Percentiles rank a stretch among this genome's conserved stretches.
Evolutionary conservation across 2,797 vertebrate species (phyloP).

Genomic region (Melanotaenia maccullochi): DNA sequence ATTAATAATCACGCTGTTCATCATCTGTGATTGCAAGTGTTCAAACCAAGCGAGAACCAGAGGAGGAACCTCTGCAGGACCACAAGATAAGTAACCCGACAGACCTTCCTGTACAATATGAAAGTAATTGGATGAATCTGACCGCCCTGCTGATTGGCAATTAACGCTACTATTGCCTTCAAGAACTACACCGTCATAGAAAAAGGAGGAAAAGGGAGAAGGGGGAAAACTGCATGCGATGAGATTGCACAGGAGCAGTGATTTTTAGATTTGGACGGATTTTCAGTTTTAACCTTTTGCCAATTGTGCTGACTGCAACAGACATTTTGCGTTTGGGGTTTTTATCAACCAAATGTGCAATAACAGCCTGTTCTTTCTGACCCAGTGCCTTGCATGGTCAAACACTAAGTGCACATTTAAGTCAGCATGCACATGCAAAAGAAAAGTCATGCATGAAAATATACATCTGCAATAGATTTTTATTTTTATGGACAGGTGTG

Average conservation of each 20-base stretch:
- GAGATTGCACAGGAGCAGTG: conserved; percentile 36
- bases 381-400: conserved; percentile 74
- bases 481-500: conserved; percentile 23
- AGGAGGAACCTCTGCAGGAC: conserved; percentile 55
- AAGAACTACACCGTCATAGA: conserved; percentile 17
- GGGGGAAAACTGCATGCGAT: conserved; percentile 20
- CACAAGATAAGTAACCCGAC: conserved; percentile 61
- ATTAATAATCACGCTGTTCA: background rate
- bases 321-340: conserved; percentile 59
- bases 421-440: conserved; percentile 50
- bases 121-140: conserved; percentile 75
- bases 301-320: conserved; percentile 58
- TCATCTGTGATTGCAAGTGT: conserved; percentile 54
- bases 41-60: conserved; percentile 27
- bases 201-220: conserved; percentile 16
- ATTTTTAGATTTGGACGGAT: conserved; percentile 21
- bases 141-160: conserved; percentile 64
- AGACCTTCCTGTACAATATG: conserved; percentile 62
- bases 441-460: conserved; percentile 33
- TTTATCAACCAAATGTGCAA: conserved; percentile 78
- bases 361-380: conserved; percentile 56
- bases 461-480: conserved; percentile 17
- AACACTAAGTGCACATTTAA: conserved; percentile 64
- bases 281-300: conserved; percentile 52
- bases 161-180: conserved; percentile 46